Conservation (phyloP, 2,113 vertebrate species). For the Cyphomyrus plagiostoma region DNA sequence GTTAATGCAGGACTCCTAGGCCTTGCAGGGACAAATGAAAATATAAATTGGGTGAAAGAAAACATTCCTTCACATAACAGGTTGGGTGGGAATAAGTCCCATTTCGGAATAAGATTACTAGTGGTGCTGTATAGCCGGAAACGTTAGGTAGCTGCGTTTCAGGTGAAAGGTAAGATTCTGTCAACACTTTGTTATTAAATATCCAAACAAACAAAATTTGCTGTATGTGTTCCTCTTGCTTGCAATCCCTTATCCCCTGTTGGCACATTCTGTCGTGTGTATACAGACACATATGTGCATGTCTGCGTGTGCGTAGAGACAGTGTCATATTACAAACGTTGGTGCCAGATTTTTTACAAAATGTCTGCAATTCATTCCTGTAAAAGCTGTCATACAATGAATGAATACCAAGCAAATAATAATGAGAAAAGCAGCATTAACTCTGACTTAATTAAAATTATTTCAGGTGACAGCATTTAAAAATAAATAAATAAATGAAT, state of each 20-base stretch:
- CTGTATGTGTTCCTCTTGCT: neutral
- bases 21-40: neutral
- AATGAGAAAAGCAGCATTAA: neutral
- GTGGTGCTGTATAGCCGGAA: neutral
- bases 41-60: neutral
- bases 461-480: neutral
- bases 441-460: neutral
- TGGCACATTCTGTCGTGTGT: neutral
- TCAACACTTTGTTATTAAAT: neutral
- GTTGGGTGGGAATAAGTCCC: neutral
- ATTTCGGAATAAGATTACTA: neutral
- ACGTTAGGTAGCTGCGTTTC: neutral
- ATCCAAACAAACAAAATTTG: neutral
- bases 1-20: neutral
- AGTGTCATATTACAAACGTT: neutral
- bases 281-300: neutral
- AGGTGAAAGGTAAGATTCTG: neutral
- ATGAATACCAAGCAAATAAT: neutral
- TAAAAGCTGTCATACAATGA: neutral
- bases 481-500: neutral
- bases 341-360: neutral
- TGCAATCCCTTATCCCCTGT: neutral
- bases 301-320: neutral
- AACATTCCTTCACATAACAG: neutral
- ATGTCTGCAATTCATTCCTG: neutral